phyloP scores from a whole-genome alignment of 2,888 invertebrate genomes.

The Drosophila demipolita region DNA sequence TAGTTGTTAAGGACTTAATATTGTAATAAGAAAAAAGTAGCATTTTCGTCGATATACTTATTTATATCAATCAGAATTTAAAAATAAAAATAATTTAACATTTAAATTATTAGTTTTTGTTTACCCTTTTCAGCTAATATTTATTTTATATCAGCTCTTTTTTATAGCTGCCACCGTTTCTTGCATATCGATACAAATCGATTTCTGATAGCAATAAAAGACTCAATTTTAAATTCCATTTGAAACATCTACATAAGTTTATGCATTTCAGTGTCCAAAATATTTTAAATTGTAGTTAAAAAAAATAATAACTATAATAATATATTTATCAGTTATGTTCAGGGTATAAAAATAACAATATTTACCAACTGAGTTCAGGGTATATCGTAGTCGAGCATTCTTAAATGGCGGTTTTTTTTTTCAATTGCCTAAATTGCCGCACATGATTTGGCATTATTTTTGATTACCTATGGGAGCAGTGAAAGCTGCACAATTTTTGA shows the following conservation, averaged over 20 bases:
- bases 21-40: neutral
- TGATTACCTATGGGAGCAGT: constrained; percentile 14
- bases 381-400: neutral
- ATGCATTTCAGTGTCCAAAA: neutral
- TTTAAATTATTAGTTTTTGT: neutral
- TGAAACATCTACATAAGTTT: too few species aligned
- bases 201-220: neutral
- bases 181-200: neutral
- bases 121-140: too few species aligned
- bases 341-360: neutral
- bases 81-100: too few species aligned
- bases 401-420: neutral
- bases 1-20: neutral
- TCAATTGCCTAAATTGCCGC: constrained; percentile 32
- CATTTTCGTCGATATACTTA: neutral
- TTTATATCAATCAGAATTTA: too few species aligned
- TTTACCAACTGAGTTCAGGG: neutral
- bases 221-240: too few species aligned
- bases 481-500: constrained; percentile 16
- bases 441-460: constrained; percentile 54
- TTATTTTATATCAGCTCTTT: neutral
- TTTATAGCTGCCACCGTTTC: neutral
- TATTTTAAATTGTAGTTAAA: neutral
- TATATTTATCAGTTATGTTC: neutral
- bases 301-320: too few species aligned